Conservation (phyloP, 2,888 invertebrate genomes). For the Acanthosoma haemorrhoidale region DNA sequence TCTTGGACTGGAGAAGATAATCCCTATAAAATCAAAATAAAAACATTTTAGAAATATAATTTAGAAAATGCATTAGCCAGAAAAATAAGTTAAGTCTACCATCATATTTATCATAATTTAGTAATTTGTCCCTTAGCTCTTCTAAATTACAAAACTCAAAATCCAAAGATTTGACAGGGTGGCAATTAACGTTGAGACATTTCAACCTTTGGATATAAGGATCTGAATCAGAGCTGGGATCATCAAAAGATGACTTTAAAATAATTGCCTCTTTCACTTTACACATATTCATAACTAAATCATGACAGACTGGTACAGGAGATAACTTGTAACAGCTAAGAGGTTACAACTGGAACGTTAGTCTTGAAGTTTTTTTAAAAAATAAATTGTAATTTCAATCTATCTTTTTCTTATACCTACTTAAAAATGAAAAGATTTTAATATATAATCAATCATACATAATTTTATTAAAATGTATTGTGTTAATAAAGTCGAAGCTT, state of each 20-base stretch:
- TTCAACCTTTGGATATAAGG: conserved; percentile 37
- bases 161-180: conserved; percentile 38
- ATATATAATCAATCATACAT: too few relatives aligned
- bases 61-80: too few relatives aligned
- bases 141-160: conserved; percentile 41
- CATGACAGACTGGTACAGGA: background rate
- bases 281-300: background rate
- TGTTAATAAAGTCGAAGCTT: too few relatives aligned
- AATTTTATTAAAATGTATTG: too few relatives aligned
- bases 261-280: conserved; percentile 28
- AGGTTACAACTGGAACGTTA: too few relatives aligned
- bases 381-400: too few relatives aligned
- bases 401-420: too few relatives aligned
- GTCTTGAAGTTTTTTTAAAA: too few relatives aligned
- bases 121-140: conserved; percentile 34
- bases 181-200: conserved; percentile 32
- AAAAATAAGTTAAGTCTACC: too few relatives aligned
- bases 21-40: conserved; percentile 35
- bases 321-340: too few relatives aligned
- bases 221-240: conserved; percentile 34
- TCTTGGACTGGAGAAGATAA: conserved; percentile 42
- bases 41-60: too few relatives aligned
- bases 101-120: conserved; percentile 39
- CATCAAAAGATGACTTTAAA: conserved; percentile 34
- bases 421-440: too few relatives aligned